A percentile compares a stretch with the other conserved stretches of the same genome.
These are phyloP conservation scores for Plecotus auritus DNA, from an alignment of 2,113 vertebrate genomes.

Conservation along the genomic window DNA sequence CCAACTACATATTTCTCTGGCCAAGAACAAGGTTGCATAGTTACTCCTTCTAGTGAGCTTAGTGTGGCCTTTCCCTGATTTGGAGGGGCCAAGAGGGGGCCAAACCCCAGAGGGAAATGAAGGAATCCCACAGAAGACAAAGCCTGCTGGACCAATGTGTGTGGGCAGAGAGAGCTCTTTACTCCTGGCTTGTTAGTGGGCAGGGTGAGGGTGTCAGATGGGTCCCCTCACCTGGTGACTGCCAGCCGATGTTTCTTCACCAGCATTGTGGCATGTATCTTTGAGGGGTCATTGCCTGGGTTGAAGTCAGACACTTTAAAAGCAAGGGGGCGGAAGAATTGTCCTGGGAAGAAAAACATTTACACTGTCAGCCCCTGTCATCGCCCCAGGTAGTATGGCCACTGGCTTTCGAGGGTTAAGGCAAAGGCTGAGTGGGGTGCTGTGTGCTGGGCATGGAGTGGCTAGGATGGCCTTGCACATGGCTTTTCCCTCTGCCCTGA, in stretches of 20 bases:
- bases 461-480: neutral
- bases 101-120: neutral
- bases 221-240: constrained; percentile 90
- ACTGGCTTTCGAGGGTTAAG: neutral
- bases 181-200: neutral
- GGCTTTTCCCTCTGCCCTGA: neutral
- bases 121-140: neutral
- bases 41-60: neutral
- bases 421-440: neutral
- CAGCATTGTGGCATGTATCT: constrained; percentile 93
- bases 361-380: neutral
- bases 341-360: constrained; percentile 82
- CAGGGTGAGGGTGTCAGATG: neutral
- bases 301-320: constrained; percentile 89
- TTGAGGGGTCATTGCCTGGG: constrained; percentile 85
- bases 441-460: neutral
- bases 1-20: neutral
- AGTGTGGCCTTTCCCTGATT: neutral
- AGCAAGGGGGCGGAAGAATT: constrained; percentile 91
- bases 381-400: rapidly evolving
- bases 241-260: constrained; percentile 89
- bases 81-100: neutral
- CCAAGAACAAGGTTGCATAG: neutral
- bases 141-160: neutral
- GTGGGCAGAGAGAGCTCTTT: neutral